Evolutionary conservation across 2,888 invertebrate species (phyloP).

Genomic region (Cerastis rubricosa): DNA sequence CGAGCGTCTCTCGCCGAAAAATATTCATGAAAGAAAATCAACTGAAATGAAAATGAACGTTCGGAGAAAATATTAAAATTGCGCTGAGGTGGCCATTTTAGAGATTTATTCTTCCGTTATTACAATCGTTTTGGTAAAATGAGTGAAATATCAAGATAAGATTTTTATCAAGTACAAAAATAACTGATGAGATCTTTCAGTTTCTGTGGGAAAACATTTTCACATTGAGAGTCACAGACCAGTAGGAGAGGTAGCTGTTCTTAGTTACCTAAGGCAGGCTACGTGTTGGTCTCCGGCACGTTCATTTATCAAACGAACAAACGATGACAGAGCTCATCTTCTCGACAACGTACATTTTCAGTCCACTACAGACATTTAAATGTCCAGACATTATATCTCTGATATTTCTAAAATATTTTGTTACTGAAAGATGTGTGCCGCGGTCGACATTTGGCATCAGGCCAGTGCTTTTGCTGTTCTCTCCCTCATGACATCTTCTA

Average conservation of each 20-base stretch:
- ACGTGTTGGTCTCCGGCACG: constrained; percentile 16
- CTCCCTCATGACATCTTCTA: constrained; percentile 85
- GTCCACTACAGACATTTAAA: constrained; percentile 59
- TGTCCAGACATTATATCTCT: constrained; percentile 71
- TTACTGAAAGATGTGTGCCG: constrained; percentile 84
- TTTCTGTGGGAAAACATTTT: background rate
- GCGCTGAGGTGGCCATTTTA: constrained; percentile 41
- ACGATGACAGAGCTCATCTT: constrained; percentile 47
- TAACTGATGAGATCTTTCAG: constrained; percentile 30
- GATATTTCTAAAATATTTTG: constrained; percentile 86
- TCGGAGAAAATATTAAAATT: constrained; percentile 52
- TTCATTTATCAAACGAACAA: constrained; percentile 49
- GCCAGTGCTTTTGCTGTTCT: constrained; percentile 88
- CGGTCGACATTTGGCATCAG: constrained; percentile 85
- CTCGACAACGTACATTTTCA: constrained; percentile 48
- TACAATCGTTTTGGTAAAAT: constrained; percentile 28
- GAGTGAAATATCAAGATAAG: constrained; percentile 10
- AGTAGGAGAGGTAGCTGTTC: constrained; percentile 22
- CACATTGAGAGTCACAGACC: constrained; percentile 29
- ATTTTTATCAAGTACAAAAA: constrained; percentile 5
- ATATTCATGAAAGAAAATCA: constrained; percentile 49
- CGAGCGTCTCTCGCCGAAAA: constrained; percentile 28
- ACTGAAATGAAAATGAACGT: constrained; percentile 38
- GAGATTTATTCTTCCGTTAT: constrained; percentile 46
- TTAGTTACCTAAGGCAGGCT: constrained; percentile 39